Base-by-base conservation (phyloP, 2,113 vertebrate species). In the Sorex araneus region DNA sequence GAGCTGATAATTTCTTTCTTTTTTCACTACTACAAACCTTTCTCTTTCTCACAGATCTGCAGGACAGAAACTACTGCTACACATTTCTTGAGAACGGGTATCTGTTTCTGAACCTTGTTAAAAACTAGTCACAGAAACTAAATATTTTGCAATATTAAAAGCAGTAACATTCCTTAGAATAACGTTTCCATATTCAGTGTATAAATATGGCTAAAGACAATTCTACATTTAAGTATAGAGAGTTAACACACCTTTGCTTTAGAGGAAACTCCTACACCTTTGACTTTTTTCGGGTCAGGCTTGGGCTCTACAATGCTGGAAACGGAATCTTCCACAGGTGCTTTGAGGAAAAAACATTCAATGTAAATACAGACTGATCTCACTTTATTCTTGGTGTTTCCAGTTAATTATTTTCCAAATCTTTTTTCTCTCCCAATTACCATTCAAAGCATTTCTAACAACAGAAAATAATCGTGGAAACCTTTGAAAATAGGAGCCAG, bases 251-350 rank as follows among this genome's bases (percentile, higher is more conserved):
- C 99, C 99, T 99, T 99, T 89, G 94, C 87, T 98, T 99, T 99
- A 92, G 98, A 97, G 45, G 97, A 97, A 3, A 97, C 94, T 66
- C 95, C 98, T 94, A 98, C 98, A 96, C 97, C 90, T 97, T 98
- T 98, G 94, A 97, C 93, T 96, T 99, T 99, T 98, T 99, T 99
- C 0, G 94, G 96, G 95, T 99, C 99, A 88, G 98, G 97, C 96
- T 99, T 99, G 78, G 98, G 86, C 94, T 99, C 99, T 71, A 94
- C 25, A 30, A 40, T 79, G 89, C 84, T 97, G 18, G 95, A 87
- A 28, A 97, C 97, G 25, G 92, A 97, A 94, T 99, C 99, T 67
- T 99, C 99, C 96, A 95, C 94, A 95, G 97, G 93, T 81, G 96
- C 98, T 98, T 93, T 84, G 64, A 88, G 73, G 94, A 60, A 97